Evolutionary conservation across 2,797 vertebrate species (phyloP).

Genomic region (Emys orbicularis): DNA sequence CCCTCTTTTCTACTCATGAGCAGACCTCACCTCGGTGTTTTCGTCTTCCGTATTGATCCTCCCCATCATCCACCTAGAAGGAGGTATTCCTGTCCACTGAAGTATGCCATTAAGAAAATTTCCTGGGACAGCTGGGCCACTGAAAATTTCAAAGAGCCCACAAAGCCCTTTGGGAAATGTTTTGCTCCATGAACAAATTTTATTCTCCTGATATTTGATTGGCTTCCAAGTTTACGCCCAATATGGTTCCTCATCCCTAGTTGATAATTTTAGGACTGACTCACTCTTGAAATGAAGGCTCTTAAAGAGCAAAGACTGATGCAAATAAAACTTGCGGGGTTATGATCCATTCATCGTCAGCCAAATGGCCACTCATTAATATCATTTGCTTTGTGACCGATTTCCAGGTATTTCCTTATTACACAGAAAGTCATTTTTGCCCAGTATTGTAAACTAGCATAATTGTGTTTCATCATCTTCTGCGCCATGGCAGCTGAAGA

Average conservation of each 20-base stretch:
- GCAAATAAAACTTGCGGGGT: conserved; percentile 61
- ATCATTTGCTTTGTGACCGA: conserved; percentile 62
- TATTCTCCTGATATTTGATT: neutral
- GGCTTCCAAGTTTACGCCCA: conserved; percentile 27
- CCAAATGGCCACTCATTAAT: conserved; percentile 59
- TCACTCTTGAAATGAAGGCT: conserved; percentile 83
- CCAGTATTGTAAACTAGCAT: conserved; percentile 25
- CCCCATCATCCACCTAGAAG: neutral
- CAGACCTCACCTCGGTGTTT: neutral
- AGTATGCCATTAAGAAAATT: neutral
- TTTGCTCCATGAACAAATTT: neutral
- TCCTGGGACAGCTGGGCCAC: neutral
- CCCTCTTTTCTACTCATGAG: neutral
- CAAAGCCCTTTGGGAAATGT: neutral
- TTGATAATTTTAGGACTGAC: conserved; percentile 84
- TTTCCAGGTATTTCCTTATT: conserved; percentile 69
- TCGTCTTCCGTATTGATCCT: neutral
- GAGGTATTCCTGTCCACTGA: neutral
- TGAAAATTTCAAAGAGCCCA: neutral
- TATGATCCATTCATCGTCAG: conserved; percentile 60
- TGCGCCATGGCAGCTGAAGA: conserved; percentile 1
- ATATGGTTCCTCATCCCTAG: neutral
- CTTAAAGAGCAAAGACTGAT: conserved; percentile 67
- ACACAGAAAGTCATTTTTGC: conserved; percentile 60
- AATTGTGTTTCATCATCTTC: conserved; percentile 34